A percentile compares a stretch with the other conserved stretches of the same genome.
These are phyloP conservation scores for Hassar affinis DNA, from an alignment of 2,113 vertebrate genomes.

Conservation along the genomic window DNA sequence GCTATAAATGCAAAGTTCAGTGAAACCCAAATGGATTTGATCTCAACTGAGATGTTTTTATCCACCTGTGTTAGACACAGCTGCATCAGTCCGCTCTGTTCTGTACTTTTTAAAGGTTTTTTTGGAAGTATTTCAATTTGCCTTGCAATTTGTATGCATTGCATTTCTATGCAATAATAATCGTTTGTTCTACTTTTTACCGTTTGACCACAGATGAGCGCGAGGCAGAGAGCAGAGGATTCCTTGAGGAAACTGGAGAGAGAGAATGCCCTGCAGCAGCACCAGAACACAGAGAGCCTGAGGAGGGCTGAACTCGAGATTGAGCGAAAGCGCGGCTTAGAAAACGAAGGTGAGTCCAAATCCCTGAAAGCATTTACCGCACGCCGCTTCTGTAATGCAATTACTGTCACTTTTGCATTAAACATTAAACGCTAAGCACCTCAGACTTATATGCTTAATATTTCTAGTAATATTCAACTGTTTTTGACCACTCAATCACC, in stretches of 20 bases:
- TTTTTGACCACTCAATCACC: neutral
- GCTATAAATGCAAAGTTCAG: neutral
- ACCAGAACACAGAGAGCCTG: constrained; percentile 87
- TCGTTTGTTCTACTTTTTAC: neutral
- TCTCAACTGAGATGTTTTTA: neutral
- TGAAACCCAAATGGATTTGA: neutral
- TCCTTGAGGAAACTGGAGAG: constrained; percentile 86
- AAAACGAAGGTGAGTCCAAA: constrained; percentile 87
- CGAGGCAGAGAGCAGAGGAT: constrained; percentile 84
- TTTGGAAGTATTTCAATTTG: constrained; percentile 5
- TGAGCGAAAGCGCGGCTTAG: constrained; percentile 87
- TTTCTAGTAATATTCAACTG: neutral
- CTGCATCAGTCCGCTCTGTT: too few relatives aligned
- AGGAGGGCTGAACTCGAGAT: constrained; percentile 88
- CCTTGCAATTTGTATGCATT: neutral
- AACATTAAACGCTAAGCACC: neutral
- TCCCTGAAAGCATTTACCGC: neutral
- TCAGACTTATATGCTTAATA: neutral
- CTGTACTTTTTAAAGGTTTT: too few relatives aligned
- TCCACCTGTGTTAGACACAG: neutral
- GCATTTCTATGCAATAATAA: neutral
- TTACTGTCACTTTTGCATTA: neutral
- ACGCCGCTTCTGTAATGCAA: neutral
- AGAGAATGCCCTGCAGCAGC: constrained; percentile 91
- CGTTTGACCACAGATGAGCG: constrained; percentile 78